Base-by-base conservation (phyloP, 2,113 vertebrate genomes). In the Vidua chalybeata region DNA sequence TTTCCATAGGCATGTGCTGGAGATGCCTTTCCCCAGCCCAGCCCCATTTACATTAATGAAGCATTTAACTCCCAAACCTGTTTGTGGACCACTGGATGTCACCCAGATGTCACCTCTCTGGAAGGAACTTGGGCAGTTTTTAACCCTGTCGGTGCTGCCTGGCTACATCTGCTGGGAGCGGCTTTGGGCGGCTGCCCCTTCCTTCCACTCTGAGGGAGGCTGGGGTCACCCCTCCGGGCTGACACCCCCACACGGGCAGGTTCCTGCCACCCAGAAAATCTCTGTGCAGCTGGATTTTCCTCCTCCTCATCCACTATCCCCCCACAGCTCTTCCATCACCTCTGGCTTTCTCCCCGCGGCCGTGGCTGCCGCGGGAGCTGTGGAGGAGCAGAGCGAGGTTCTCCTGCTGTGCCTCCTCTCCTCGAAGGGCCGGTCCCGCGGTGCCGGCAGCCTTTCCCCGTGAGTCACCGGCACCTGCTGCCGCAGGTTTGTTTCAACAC, bases 11-110 rank as follows among this genome's bases (percentile, higher is more conserved):
- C 91, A 89, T 71, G 76, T 84, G 39, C 86, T n/a, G 69, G 80
- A 90, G 92, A 87, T 90, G 80, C 68, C 93, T 71, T 81, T 93
- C 56, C 75, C 62, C 43, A 45, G 66, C 66, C 62, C 73, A 58
- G 66, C 39, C 28, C 85, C 84, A 91, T 94, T 94, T 52, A 82
- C 84, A 92, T 94, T 96, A 68, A 94, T 78, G 95, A 92, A 77
- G 80, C 86, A 79, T 92, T 94, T 61, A 84, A 72, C 74, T 87
- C 77, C 76, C 58, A 84, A 89, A 94, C 86, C 77, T 48, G 83
- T 93, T 87, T 89, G 94, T n/a, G 81, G 89, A 79, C 89, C 84
- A n/a, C 84, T 79, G 80, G 27, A 16, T 49, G 33, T 49, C 61
- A 46, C 75, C 39, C 41, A 82, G 49, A 15, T 48, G 61, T 80